A percentile compares a stretch with the other conserved stretches of the same genome.
These are phyloP conservation scores for Xylota sylvarum DNA, from an alignment of 2,888 invertebrate genomes.

Conservation along the genomic window DNA sequence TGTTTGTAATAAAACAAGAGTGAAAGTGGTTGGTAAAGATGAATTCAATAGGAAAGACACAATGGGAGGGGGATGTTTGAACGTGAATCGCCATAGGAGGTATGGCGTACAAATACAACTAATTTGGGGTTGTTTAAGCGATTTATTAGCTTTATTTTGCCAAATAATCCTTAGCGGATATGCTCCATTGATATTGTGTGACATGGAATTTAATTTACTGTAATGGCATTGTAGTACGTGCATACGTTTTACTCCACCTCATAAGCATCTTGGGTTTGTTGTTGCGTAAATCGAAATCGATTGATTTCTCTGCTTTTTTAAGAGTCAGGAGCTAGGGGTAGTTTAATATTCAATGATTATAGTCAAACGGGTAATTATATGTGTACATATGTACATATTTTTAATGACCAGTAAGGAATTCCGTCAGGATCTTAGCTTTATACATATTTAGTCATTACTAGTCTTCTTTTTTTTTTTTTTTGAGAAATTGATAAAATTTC, in stretches of 20 bases:
- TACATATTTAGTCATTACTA: too few relatives aligned
- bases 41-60: not conserved
- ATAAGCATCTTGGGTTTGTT: too few relatives aligned
- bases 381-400: too few relatives aligned
- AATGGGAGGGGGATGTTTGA: not conserved
- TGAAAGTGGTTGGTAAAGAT: not conserved
- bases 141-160: slow-evolving; percentile 4
- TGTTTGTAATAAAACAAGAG: not conserved
- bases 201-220: not conserved
- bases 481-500: too few relatives aligned
- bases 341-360: too few relatives aligned
- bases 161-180: not conserved
- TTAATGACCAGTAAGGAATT: too few relatives aligned
- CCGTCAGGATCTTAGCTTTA: too few relatives aligned
- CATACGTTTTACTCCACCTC: not conserved
- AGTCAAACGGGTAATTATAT: too few relatives aligned
- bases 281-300: too few relatives aligned
- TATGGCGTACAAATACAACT: not conserved
- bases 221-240: not conserved
- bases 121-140: not conserved
- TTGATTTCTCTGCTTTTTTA: too few relatives aligned
- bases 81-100: not conserved
- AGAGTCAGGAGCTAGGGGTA: too few relatives aligned
- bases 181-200: not conserved
- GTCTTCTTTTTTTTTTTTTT: too few relatives aligned